A percentile compares a stretch with the other conserved stretches of the same genome.
phyloP scores from a whole-genome alignment of 2,888 invertebrate species.

The Lagria hirta region DNA sequence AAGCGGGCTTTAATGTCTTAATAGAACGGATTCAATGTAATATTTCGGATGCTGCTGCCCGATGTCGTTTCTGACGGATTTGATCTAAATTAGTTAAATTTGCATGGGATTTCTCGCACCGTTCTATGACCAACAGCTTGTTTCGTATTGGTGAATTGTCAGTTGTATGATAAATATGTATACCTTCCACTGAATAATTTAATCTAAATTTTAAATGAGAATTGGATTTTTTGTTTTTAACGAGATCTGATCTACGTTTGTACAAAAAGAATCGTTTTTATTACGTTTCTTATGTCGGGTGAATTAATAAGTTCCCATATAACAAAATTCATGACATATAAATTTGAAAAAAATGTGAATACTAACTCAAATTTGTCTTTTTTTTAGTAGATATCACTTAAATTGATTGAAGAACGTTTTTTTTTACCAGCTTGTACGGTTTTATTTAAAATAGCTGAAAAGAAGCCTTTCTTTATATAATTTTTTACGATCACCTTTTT shows the following conservation, averaged over 20 bases:
- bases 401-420: no score
- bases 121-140: conserved; percentile 28
- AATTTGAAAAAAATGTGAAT: no score
- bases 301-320: conserved; percentile 20
- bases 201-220: conserved; percentile 20
- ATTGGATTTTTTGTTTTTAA: conserved; percentile 14
- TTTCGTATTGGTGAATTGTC: conserved; percentile 26
- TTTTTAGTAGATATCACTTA: no score
- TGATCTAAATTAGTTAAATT: conserved; percentile 48
- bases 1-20: conserved; percentile 9
- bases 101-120: conserved; percentile 42
- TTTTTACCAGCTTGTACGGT: no score
- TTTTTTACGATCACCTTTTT: no score
- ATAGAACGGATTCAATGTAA: conserved; percentile 16
- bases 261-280: conserved; percentile 6
- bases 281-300: conserved; percentile 16
- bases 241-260: conserved; percentile 6
- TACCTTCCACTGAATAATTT: conserved; percentile 19
- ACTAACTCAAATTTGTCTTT: no score
- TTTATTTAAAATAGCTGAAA: no score
- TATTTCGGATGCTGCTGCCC: conserved; percentile 36
- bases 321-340: conserved; percentile 19
- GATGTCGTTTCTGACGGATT: conserved; percentile 42
- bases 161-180: conserved; percentile 27
- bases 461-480: no score